Evolutionary conservation across 92 coral and sea anemone species (phyloP), one percentile per base, ranked within the genome.

Genomic region (Metridium senile): DNA sequence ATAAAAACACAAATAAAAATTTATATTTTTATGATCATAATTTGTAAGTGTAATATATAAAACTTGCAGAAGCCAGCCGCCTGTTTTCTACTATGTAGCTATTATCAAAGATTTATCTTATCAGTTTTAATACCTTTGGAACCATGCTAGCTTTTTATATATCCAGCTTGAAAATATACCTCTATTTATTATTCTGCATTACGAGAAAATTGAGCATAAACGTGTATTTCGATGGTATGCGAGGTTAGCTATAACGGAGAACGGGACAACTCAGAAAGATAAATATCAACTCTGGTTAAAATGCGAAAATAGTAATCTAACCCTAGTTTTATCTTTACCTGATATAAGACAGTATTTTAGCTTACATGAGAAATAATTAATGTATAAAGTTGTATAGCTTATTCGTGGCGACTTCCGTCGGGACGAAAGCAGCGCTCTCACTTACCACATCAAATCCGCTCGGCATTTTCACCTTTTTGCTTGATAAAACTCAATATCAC

Each of bases 371-470:
- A 20, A 73, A 73, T 73, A 31, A 73, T 73, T 57, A 73, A 73
- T 58, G 57, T 20, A 29, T 39, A 33, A 73, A 73, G 66, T 73
- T 62, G 57, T 20, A 28, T 19, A 63, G 20, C 27, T 31, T 16
- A 58, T 11, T 33, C 43, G 11, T 17, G 78, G 32, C 34, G 18
- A 57, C 78, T 56, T 73, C 78, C 78, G 78, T 26, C 76, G 33
- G 59, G 17, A 54, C 56, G 26, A 58, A 22, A 45, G 47, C 53
- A 51, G 9, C 32, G 11, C 43, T 30, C 18, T 8, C 13, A 73
- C 78, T 73, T 33, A 73, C 78, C 78, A 73, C 78, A 23, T 73
- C 78, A 58, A 73, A 73, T 10, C 53, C 53, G 29, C 68, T 73
- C 9, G 78, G 78, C 78, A 73, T 73, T 54, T 27, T 68, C 57